Base-by-base conservation (phyloP, 2,797 vertebrate species). In the Muscicapa comitata region DNA sequence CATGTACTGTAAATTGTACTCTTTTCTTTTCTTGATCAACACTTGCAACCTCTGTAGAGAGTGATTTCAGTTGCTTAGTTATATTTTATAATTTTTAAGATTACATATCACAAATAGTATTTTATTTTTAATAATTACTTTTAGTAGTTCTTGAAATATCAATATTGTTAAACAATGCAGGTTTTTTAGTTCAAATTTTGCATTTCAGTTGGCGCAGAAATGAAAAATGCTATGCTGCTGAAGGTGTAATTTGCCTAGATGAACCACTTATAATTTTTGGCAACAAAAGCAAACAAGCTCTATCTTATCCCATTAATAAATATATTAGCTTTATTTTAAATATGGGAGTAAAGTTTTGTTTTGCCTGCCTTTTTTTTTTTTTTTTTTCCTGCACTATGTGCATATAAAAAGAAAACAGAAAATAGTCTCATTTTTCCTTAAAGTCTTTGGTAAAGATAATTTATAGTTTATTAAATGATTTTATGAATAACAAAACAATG, bases 311-410 rank as follows among this genome's bases (percentile, higher is more conserved):
- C 4, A 42, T 75, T 35, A 53, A 92, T 40, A 55, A 83, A 77
- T 67, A 37, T 15, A 15, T 74, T 43, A 18, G 5, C 2, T 37
- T 45, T 74, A 5, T 71, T 92, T 84, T 42, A 40, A 59, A 17
- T 54, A n/a, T 16, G 6, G 18, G 48, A 78, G 2, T 6, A 83
- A 86, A 40, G 7, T 5, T 58, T 63, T 92, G 10, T 51, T 47
- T 76, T 76, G 1, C 8, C 7, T 61, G 0, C 37, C 4, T 57
- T 1, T 45, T 53, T 71, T 51, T 40, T 4, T 57, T 1, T 45
- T 53, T 71, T 51, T 50, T 57, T 58, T 55, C 19, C 73, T 61
- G 19, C 20, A 38, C 23, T 63, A 24, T 77, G 4, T 19, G 2
- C 10, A 42, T 18, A 55, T 37, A n/a, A 17, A 51, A 76, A 75